Base-by-base conservation (phyloP, 2,888 invertebrate species). In the Folsomia manolachei region DNA sequence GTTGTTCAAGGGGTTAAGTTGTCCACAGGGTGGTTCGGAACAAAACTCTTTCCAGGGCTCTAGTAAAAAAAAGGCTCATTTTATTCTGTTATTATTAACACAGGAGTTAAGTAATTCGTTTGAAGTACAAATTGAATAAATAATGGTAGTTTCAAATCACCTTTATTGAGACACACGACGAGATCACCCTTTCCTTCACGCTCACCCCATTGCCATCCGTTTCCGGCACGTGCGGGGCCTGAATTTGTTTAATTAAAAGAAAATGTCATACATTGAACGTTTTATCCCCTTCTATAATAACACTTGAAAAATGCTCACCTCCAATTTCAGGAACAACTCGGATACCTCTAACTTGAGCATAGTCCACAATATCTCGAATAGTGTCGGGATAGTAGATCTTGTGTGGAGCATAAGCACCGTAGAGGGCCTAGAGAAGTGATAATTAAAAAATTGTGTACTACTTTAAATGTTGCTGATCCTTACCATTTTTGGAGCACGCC, bases 271-370 rank as follows among this genome's bases (percentile, higher is more conserved):
- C n/a, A n/a, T n/a, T n/a, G n/a, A n/a, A n/a, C n/a, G n/a, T n/a
- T n/a, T n/a, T n/a, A n/a, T n/a, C n/a, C n/a, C n/a, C n/a, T n/a
- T n/a, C n/a, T n/a, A n/a, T n/a, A n/a, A n/a, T n/a, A n/a, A n/a
- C n/a, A n/a, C n/a, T n/a, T n/a, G n/a, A n/a, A n/a, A n/a, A n/a
- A n/a, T n/a, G n/a, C n/a, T n/a, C n/a, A n/a, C n/a, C n/a, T 83
- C 95, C 95, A 52, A 95, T 89, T 86, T 97, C 97, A 14, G 95
- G 88, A 27, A 97, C 87, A 0, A 96, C 88, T 52, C 94, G 87
- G 2, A 97, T 89, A 1, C 96, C 97, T 56, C 95, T 87, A 27
- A 89, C 83, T 75, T 89, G 87, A 0, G 93, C 95, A 83, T 92
- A 95, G 39, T 88, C 86, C 0, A 93, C 87, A 69, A 96, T 84